A percentile compares a stretch with the other conserved stretches of the same genome.
phyloP scores from a whole-genome alignment of 2,797 vertebrate species.

The Leuciscus waleckii region DNA sequence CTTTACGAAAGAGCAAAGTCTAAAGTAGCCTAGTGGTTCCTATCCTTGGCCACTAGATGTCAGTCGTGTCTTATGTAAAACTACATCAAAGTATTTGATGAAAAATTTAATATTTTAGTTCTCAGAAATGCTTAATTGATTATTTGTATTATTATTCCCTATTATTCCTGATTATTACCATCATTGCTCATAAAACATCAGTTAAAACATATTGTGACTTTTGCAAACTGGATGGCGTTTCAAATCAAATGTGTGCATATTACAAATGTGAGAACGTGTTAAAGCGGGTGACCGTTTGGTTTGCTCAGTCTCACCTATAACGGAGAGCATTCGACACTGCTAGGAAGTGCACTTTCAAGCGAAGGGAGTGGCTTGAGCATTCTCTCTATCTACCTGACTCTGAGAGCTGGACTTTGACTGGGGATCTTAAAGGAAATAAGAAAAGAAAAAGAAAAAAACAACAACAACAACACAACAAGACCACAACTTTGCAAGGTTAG shows the following conservation, averaged over 20 bases:
- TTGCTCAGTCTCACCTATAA: conserved; percentile 20
- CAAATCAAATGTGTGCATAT: no score
- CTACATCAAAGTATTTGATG: background rate
- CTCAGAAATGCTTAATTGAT: background rate
- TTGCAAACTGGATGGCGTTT: background rate
- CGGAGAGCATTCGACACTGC: background rate
- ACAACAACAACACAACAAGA: background rate
- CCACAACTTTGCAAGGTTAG: conserved; percentile 49
- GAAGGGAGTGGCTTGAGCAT: conserved; percentile 51
- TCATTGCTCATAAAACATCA: background rate
- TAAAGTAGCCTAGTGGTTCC: background rate
- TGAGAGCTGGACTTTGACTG: conserved; percentile 10
- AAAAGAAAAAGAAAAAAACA: background rate
- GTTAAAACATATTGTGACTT: background rate
- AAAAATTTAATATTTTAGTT: background rate
- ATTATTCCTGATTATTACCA: no score
- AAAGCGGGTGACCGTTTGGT: background rate
- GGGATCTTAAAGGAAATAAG: conserved; percentile 27
- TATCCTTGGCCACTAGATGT: conserved; percentile 38
- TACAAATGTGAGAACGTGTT: background rate
- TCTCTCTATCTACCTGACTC: conserved; percentile 50
- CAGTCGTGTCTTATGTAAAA: conserved; percentile 29
- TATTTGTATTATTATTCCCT: no score
- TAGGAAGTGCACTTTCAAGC: conserved; percentile 14
- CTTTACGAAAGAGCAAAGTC: background rate